phyloP scores from a whole-genome alignment of 2,888 invertebrate species.

The Limnephilus rhombicus region DNA sequence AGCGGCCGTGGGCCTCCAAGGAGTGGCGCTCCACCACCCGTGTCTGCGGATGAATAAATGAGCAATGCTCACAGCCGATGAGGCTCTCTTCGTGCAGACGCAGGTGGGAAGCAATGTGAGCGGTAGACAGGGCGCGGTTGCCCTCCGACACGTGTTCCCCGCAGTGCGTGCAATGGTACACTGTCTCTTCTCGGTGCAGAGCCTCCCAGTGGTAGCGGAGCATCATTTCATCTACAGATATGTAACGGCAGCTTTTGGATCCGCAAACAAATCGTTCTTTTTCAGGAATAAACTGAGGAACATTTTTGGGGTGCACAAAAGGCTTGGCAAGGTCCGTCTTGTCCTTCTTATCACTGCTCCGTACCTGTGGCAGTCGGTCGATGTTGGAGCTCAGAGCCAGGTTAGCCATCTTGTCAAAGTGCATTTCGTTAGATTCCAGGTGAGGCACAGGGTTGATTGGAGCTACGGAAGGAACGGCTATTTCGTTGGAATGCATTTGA shows the following conservation, averaged over 20 bases:
- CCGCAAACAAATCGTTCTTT: constrained; percentile 84
- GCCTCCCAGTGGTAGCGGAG: constrained; percentile 85
- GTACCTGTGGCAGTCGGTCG: constrained; percentile 69
- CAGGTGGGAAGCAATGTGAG: constrained; percentile 84
- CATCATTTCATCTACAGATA: constrained; percentile 84
- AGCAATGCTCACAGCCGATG: constrained; percentile 85
- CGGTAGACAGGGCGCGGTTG: constrained; percentile 74
- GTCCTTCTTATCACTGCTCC: constrained; percentile 71
- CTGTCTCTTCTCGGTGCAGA: constrained; percentile 80
- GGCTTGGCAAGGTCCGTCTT: constrained; percentile 63
- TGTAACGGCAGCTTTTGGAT: constrained; percentile 83
- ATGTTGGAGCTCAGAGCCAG: constrained; percentile 84
- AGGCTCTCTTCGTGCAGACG: constrained; percentile 85
- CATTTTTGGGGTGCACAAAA: constrained; percentile 64
- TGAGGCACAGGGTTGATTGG: constrained; percentile 91
- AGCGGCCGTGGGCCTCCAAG: constrained; percentile 70
- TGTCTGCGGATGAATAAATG: constrained; percentile 81
- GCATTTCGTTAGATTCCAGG: constrained; percentile 85
- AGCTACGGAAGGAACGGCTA: constrained; percentile 81
- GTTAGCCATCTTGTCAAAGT: constrained; percentile 92
- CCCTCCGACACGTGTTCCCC: constrained; percentile 77
- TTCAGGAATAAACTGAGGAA: constrained; percentile 77
- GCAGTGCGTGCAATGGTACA: constrained; percentile 86
- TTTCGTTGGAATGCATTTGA: constrained; percentile 81
- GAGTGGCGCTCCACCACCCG: constrained; percentile 83